Evolutionary conservation across 1,140 invertebrate species (phyloP).

Genomic region (Rhagoletis pomonella): DNA sequence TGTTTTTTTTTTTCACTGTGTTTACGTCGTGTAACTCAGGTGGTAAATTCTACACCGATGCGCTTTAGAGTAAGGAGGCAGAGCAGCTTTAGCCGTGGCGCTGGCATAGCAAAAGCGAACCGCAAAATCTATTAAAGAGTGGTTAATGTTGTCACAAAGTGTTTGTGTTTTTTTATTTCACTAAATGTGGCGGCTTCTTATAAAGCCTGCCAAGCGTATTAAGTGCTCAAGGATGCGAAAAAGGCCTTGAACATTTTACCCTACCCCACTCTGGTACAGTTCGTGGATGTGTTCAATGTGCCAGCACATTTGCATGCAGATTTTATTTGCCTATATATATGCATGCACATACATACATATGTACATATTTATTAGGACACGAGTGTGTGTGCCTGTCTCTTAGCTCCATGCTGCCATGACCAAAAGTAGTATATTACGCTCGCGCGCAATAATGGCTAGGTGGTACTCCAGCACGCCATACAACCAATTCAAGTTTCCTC

Average conservation of each 20-base stretch:
- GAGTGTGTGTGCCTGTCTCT: neutral
- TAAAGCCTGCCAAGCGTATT: conserved; percentile 24
- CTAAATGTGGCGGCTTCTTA: conserved; percentile 27
- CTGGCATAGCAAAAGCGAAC: conserved; percentile 9
- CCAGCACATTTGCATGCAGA: conserved; percentile 17
- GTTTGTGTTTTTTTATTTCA: neutral
- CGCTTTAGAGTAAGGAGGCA: neutral
- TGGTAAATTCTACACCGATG: conserved; percentile 45
- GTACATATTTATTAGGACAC: neutral
- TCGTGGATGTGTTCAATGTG: neutral
- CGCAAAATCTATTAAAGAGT: conserved; percentile 49
- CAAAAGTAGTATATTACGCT: neutral
- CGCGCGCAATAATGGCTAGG: neutral
- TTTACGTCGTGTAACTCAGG: conserved; percentile 14
- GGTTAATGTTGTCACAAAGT: conserved; percentile 48
- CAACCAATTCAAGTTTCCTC: conserved; percentile 35
- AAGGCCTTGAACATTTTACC: conserved; percentile 36
- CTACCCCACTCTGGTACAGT: neutral
- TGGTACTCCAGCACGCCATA: too few species aligned
- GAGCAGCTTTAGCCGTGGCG: neutral
- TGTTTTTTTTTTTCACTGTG: neutral
- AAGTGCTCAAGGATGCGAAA: conserved; percentile 38
- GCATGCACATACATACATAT: neutral
- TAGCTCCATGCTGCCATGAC: neutral
- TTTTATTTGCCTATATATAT: neutral